phyloP scores from a whole-genome alignment of 1,140 invertebrate genomes.

The Drosophila rufa region DNA sequence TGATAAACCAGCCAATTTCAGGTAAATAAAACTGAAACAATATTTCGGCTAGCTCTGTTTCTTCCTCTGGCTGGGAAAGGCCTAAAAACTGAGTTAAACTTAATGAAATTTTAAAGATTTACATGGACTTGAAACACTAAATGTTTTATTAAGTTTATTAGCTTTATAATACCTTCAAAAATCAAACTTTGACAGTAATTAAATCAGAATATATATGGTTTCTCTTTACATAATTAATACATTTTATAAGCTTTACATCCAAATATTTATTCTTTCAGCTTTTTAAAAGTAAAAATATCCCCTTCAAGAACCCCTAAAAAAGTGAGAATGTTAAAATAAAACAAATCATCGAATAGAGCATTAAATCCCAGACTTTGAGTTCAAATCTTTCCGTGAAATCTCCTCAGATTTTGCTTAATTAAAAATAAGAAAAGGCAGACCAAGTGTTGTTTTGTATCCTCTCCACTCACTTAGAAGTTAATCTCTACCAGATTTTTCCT shows the following conservation, averaged over 20 bases:
- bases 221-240: too few species aligned
- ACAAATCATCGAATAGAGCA: neutral
- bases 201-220: neutral
- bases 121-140: neutral
- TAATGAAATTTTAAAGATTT: neutral
- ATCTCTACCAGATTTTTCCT: constrained; percentile 28
- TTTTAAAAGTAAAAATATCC: too few species aligned
- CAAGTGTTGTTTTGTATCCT: constrained; percentile 12
- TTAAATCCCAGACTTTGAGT: neutral
- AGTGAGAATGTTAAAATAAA: neutral
- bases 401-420: neutral
- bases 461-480: constrained; percentile 28
- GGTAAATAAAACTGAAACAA: constrained; percentile 77
- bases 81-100: neutral
- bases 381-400: constrained; percentile 4
- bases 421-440: neutral
- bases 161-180: too few species aligned
- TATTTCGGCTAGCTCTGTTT: constrained; percentile 35
- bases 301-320: neutral
- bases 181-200: neutral
- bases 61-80: constrained; percentile 4
- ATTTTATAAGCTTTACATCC: neutral
- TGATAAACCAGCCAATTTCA: constrained; percentile 75
- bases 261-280: too few species aligned
- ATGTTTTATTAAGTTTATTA: neutral